Conservation (phyloP, 2,888 invertebrate species). For the Xanthia icteritia region DNA sequence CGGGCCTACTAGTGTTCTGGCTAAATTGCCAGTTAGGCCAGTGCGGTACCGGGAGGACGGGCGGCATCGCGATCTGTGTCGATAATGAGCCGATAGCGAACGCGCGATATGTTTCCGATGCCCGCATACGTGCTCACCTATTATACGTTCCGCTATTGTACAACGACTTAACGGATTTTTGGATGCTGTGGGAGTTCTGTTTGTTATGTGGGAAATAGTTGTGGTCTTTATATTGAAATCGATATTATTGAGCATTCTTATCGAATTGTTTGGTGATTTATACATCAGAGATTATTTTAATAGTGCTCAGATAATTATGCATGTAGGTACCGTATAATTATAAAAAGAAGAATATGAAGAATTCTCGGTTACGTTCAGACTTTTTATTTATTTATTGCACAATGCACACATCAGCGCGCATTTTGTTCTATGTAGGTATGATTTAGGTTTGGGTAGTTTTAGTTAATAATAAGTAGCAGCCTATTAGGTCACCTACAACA, state of each 20-base stretch:
- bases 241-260: constrained; percentile 10
- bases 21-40: constrained; percentile 49
- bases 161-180: constrained; percentile 66
- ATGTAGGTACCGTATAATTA: not conserved
- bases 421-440: not conserved
- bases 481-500: too few species aligned
- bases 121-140: constrained; percentile 74
- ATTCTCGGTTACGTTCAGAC: not conserved
- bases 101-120: constrained; percentile 63
- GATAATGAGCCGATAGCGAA: constrained; percentile 71
- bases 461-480: not conserved
- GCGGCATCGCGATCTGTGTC: constrained; percentile 59
- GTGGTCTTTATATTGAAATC: constrained; percentile 24
- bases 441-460: not conserved
- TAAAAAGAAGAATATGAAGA: not conserved
- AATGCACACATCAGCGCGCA: too few species aligned
- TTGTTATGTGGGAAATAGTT: constrained; percentile 47
- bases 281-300: constrained; percentile 13
- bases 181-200: constrained; percentile 69
- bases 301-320: not conserved
- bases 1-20: constrained; percentile 35
- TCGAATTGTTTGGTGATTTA: not conserved
- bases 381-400: too few species aligned
- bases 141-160: constrained; percentile 70
- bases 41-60: constrained; percentile 39